phyloP scores from a whole-genome alignment of 2,113 vertebrate genomes.

The Calyptomena viridis region DNA sequence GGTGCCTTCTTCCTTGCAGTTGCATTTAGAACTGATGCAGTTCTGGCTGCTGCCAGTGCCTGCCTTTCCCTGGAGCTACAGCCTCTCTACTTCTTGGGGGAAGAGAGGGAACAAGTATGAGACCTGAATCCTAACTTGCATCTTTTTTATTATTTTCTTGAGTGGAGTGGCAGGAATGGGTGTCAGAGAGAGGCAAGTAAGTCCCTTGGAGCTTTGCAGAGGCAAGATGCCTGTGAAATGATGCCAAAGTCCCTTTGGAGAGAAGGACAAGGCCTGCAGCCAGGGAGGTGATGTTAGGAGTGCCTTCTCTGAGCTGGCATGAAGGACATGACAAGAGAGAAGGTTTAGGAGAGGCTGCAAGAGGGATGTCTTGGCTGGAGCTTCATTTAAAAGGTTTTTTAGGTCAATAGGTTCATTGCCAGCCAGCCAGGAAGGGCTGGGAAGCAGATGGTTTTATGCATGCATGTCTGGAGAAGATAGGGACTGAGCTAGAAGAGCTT shows the following conservation, averaged over 20 bases:
- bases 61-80: not conserved
- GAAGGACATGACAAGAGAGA: not conserved
- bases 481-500: not conserved
- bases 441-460: not conserved
- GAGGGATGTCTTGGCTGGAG: not conserved
- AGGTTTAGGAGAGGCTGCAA: not conserved
- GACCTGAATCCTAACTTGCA: not conserved
- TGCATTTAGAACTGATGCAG: not conserved
- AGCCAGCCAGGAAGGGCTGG: accelerated
- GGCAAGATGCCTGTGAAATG: accelerated
- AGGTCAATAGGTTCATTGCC: not conserved
- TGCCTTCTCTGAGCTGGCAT: not conserved
- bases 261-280: not conserved
- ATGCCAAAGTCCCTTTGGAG: not conserved
- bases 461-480: not conserved
- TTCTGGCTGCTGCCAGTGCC: not conserved
- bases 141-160: not conserved
- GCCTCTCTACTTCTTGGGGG: not conserved
- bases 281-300: not conserved
- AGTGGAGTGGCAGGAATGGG: not conserved
- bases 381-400: not conserved
- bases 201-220: not conserved
- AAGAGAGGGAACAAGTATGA: not conserved
- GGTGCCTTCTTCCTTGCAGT: not conserved
- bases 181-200: not conserved